phyloP scores from a whole-genome alignment of 1,140 invertebrate genomes.

The Pinna nobilis region DNA sequence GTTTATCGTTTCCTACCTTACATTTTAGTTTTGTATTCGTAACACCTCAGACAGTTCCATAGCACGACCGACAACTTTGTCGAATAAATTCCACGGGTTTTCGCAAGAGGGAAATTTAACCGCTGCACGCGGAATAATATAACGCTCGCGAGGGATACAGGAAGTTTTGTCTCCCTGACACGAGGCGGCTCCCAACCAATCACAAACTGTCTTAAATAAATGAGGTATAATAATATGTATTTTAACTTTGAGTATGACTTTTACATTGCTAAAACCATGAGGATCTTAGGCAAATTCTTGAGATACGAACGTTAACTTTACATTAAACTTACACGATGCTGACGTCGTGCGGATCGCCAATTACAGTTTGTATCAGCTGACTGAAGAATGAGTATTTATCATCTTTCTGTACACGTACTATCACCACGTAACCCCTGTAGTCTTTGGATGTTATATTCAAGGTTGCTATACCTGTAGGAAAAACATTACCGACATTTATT shows the following conservation, averaged over 20 bases:
- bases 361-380: conserved; percentile 6
- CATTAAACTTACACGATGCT: conserved; percentile 12
- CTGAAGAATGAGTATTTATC: background rate
- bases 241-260: background rate
- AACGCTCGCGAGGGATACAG: too few species aligned
- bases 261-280: background rate
- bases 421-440: conserved; percentile 1
- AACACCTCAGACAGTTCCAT: too few species aligned
- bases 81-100: too few species aligned
- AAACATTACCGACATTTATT: background rate
- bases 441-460: background rate
- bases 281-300: too few species aligned
- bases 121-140: too few species aligned
- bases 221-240: background rate
- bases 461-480: background rate
- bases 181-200: too few species aligned
- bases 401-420: conserved; percentile 2
- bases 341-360: background rate
- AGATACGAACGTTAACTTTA: too few species aligned
- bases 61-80: too few species aligned
- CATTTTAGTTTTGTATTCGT: too few species aligned
- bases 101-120: too few species aligned
- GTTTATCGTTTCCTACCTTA: too few species aligned
- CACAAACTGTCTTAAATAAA: background rate
- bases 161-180: too few species aligned